phyloP scores from a whole-genome alignment of 1,140 invertebrate species.

The Dolichoris vasculosae region DNA sequence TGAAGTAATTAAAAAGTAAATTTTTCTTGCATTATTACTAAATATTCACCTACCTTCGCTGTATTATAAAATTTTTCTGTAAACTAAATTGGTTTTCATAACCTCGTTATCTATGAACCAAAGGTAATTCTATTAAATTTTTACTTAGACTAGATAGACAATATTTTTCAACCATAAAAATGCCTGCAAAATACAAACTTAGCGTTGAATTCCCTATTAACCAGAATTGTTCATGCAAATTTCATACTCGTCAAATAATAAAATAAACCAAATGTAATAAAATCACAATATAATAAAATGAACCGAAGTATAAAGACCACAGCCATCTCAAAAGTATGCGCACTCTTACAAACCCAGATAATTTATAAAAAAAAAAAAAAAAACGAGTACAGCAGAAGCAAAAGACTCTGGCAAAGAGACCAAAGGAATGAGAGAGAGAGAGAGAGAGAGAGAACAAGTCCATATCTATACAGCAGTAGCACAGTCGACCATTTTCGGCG shows the following conservation, averaged over 20 bases:
- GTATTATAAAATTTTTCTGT: neutral
- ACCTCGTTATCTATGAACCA: neutral
- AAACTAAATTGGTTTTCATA: conserved; percentile 16
- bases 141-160: neutral
- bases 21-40: neutral
- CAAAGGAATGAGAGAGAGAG: conserved; percentile 11
- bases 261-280: too few species aligned
- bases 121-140: conserved; percentile 7
- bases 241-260: neutral
- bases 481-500: conserved; percentile 19
- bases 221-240: conserved; percentile 1
- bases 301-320: conserved; percentile 1
- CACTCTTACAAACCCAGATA: neutral
- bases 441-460: neutral
- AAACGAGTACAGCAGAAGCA: neutral
- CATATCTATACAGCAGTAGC: neutral
- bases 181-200: neutral
- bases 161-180: neutral
- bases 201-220: neutral
- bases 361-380: neutral
- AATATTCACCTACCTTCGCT: neutral
- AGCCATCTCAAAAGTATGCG: conserved; percentile 9
- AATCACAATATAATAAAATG: conserved; percentile 10
- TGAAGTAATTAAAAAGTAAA: neutral
- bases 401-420: conserved; percentile 37